Evolutionary conservation across 1,140 invertebrate species (phyloP).

Genomic region (Drosophila orosa): DNA sequence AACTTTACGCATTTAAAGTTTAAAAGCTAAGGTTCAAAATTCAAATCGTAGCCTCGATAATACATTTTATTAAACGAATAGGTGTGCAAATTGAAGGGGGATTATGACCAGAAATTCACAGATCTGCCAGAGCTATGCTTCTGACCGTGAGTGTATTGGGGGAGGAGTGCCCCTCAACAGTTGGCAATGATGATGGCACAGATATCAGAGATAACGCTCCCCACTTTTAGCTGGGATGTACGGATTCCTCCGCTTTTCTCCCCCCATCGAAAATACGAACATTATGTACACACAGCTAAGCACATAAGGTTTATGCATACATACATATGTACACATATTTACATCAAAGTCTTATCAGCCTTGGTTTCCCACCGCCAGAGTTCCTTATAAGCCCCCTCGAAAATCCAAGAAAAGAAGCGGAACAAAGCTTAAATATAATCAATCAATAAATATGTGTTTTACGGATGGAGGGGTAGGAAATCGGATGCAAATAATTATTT

Average conservation of each 20-base stretch:
- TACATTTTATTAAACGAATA: no score
- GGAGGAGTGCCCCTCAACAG: conserved; percentile 14
- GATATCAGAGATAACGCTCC: conserved; percentile 50
- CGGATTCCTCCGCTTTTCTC: neutral
- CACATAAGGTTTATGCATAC: conserved; percentile 8
- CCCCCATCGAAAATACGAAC: conserved; percentile 2
- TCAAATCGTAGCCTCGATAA: no score
- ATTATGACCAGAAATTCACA: neutral
- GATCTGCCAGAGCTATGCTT: neutral
- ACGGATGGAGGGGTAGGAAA: neutral
- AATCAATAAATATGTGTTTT: conserved; percentile 36
- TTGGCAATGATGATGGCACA: conserved; percentile 55
- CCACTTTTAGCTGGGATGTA: conserved; percentile 11
- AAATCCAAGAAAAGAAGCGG: conserved; percentile 20
- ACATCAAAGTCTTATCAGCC: conserved; percentile 39
- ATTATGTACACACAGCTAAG: conserved; percentile 44
- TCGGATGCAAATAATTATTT: conserved; percentile 24
- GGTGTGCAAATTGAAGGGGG: no score
- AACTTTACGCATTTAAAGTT: no score
- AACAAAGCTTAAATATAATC: conserved; percentile 37
- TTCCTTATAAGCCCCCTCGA: conserved; percentile 5
- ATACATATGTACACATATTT: conserved; percentile 7
- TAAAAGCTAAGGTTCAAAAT: neutral
- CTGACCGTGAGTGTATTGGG: conserved; percentile 17
- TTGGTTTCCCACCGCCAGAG: conserved; percentile 18